These are phyloP conservation scores for Melanotaenia boesemani DNA, from an alignment of 2,797 vertebrate species.

Conservation along the genomic window DNA sequence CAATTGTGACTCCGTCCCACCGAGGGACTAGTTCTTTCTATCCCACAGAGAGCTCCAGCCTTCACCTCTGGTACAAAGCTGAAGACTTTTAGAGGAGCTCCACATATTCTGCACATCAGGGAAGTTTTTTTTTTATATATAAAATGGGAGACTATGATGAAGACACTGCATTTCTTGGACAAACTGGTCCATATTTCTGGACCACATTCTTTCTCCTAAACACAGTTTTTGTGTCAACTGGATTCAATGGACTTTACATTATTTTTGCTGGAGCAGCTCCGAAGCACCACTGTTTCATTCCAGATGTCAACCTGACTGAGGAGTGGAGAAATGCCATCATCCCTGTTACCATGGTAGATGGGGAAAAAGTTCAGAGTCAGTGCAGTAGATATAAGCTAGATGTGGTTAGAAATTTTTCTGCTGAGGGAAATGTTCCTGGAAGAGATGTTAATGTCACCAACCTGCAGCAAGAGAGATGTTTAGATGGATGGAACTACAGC, in stretches of 20 bases:
- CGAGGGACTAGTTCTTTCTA: slow-evolving; percentile 45
- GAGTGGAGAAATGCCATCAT: slow-evolving; percentile 86
- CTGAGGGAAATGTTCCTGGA: slow-evolving; percentile 79
- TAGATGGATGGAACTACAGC: slow-evolving; percentile 88
- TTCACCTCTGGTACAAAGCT: slow-evolving; percentile 43
- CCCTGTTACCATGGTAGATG: slow-evolving; percentile 77
- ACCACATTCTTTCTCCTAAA: slow-evolving; percentile 89
- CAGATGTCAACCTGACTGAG: slow-evolving; percentile 84
- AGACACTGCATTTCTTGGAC: slow-evolving; percentile 85
- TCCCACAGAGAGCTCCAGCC: slow-evolving; percentile 47
- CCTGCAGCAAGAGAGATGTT: slow-evolving; percentile 84
- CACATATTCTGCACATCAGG: slow-evolving; percentile 31
- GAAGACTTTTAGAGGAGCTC: slow-evolving; percentile 38
- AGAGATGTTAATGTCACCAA: slow-evolving; percentile 82
- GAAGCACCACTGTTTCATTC: slow-evolving; percentile 86
- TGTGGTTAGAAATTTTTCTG: slow-evolving; percentile 85
- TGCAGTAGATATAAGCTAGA: slow-evolving; percentile 79
- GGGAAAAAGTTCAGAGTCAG: slow-evolving; percentile 72
- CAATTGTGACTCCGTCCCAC: slow-evolving; percentile 52
- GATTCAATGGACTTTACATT: slow-evolving; percentile 87
- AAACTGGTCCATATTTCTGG: slow-evolving; percentile 88
- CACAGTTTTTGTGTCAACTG: slow-evolving; percentile 89
- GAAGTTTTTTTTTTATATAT: slow-evolving; percentile 7
- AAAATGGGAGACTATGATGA: slow-evolving; percentile 88
- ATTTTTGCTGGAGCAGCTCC: slow-evolving; percentile 88